These are phyloP conservation scores for Chrysomallon squamiferum DNA, from an alignment of 1,140 invertebrate genomes.

Conservation along the genomic window DNA sequence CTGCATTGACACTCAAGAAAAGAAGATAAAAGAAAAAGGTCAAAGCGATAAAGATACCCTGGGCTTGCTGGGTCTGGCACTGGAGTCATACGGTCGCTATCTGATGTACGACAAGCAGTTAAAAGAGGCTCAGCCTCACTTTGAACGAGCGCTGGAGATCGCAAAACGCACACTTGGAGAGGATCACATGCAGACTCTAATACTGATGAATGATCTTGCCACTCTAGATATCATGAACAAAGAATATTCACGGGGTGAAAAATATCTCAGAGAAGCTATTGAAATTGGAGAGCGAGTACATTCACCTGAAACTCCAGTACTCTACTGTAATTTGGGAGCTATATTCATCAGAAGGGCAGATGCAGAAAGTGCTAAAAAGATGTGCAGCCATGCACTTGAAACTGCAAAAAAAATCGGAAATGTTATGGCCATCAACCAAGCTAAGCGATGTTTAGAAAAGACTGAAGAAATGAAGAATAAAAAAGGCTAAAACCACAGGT, in stretches of 20 bases:
- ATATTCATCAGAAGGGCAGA: constrained; percentile 77
- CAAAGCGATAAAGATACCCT: constrained; percentile 69
- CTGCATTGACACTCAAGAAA: constrained; percentile 75
- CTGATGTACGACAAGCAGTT: constrained; percentile 70
- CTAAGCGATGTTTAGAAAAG: constrained; percentile 42
- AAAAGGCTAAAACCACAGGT: too few species aligned
- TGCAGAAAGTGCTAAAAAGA: constrained; percentile 73
- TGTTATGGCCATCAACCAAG: constrained; percentile 65
- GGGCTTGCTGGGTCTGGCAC: constrained; percentile 73
- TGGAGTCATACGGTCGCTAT: constrained; percentile 84
- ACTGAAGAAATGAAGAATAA: constrained; percentile 18
- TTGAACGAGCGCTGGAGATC: constrained; percentile 75
- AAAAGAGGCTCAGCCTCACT: constrained; percentile 72
- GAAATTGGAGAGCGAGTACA: constrained; percentile 71
- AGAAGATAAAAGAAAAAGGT: constrained; percentile 63
- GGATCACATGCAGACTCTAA: constrained; percentile 75
- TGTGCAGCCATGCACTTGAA: constrained; percentile 75
- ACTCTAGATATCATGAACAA: constrained; percentile 73
- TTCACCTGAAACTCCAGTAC: constrained; percentile 70
- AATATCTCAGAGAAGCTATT: constrained; percentile 76
- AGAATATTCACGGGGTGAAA: constrained; percentile 74
- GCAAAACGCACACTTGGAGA: constrained; percentile 73
- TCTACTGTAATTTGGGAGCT: constrained; percentile 85
- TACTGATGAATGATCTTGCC: constrained; percentile 83
- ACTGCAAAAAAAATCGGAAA: constrained; percentile 73